Percentiles rank a stretch among this genome's conserved stretches.
Conservation (phyloP, 2,113 vertebrate genomes). For the Pheucticus melanocephalus region DNA sequence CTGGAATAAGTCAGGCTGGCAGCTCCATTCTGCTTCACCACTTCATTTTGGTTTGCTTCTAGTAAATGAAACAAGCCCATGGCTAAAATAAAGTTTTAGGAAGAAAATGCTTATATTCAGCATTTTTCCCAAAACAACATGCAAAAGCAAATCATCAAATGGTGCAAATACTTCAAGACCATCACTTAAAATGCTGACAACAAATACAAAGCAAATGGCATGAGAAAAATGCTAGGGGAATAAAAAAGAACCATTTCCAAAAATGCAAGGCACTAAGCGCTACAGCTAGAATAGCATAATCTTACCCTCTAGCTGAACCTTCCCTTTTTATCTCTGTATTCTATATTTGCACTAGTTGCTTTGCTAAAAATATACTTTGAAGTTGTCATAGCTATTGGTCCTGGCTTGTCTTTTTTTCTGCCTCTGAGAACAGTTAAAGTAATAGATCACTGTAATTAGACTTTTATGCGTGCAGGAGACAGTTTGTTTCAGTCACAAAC, state of each 20-base stretch:
- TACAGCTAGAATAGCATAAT: constrained; percentile 5
- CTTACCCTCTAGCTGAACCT: constrained; percentile 45
- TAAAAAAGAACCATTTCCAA: background rate
- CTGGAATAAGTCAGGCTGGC: background rate
- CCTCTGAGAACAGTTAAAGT: constrained; percentile 19
- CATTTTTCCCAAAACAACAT: constrained; percentile 54
- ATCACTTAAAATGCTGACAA: constrained; percentile 3
- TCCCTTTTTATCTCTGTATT: constrained; percentile 40
- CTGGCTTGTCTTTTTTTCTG: background rate
- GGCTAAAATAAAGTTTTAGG: constrained; percentile 27
- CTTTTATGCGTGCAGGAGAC: background rate
- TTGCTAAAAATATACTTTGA: constrained; percentile 51
- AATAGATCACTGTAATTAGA: constrained; percentile 43
- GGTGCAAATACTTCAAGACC: constrained; percentile 11
- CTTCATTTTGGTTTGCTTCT: constrained; percentile 30
- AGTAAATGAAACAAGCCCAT: constrained; percentile 24
- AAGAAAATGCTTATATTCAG: constrained; percentile 31
- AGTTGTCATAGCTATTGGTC: constrained; percentile 49
- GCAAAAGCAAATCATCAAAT: constrained; percentile 38
- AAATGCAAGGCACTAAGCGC: background rate
- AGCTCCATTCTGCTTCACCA: background rate
- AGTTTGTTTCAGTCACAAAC: constrained; percentile 2
- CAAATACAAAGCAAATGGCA: background rate
- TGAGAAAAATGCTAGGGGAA: background rate
- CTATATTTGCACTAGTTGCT: constrained; percentile 49